These are phyloP conservation scores for Centruroides vittatus DNA, from an alignment of 1,140 invertebrate species.

Conservation along the genomic window DNA sequence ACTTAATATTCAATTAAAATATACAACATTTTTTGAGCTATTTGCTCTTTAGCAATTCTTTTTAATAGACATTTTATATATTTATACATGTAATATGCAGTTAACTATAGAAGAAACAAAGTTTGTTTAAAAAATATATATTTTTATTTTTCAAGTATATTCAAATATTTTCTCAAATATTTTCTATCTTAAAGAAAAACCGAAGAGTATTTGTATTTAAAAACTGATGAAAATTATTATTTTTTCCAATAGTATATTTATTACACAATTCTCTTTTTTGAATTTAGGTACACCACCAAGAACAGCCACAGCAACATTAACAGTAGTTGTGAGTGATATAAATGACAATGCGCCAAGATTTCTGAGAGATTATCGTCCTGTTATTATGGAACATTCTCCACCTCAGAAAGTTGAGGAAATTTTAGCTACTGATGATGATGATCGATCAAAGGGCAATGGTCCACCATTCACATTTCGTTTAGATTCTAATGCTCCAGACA, in stretches of 20 bases:
- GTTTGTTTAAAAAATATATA: too few species aligned
- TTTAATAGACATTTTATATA: too few species aligned
- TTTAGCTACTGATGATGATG: constrained; percentile 85
- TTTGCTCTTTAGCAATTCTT: too few species aligned
- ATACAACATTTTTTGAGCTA: too few species aligned
- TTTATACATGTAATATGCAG: too few species aligned
- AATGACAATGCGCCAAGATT: constrained; percentile 66
- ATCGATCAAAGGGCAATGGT: constrained; percentile 83
- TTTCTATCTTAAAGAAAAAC: too few species aligned
- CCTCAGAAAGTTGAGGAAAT: constrained; percentile 84
- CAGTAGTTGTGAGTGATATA: constrained; percentile 88
- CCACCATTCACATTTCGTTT: constrained; percentile 86
- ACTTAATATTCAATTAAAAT: too few species aligned
- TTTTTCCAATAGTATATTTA: not conserved
- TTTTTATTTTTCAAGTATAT: too few species aligned
- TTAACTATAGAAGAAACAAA: too few species aligned
- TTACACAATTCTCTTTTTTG: too few species aligned
- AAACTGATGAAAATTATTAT: not conserved
- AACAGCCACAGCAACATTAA: constrained; percentile 88
- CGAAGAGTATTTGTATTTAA: too few species aligned
- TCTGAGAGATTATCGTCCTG: constrained; percentile 69
- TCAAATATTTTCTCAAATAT: too few species aligned
- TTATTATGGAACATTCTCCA: constrained; percentile 74
- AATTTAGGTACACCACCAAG: constrained; percentile 51
- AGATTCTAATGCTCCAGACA: constrained; percentile 80